A percentile compares a stretch with the other conserved stretches of the same genome.
Conservation (phyloP, 2,888 invertebrate species). For the Megastigmus dorsalis region DNA sequence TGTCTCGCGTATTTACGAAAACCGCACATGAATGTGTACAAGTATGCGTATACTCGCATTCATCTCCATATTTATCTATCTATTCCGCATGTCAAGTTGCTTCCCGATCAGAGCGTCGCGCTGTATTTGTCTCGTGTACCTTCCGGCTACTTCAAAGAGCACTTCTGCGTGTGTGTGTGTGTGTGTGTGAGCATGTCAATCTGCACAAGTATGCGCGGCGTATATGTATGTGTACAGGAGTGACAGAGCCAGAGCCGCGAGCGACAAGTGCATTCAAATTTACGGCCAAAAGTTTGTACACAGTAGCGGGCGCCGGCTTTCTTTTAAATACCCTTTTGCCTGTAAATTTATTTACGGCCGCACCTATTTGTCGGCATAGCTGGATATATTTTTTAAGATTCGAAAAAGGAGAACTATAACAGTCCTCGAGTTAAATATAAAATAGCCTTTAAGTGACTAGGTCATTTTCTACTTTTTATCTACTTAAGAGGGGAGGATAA, state of each 20-base stretch:
- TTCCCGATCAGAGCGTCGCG: neutral
- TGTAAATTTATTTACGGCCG: slow-evolving; percentile 23
- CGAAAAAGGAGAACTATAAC: no score
- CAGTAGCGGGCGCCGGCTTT: neutral
- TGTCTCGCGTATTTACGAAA: neutral
- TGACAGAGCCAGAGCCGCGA: slow-evolving; percentile 7
- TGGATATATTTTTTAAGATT: no score
- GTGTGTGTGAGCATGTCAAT: neutral
- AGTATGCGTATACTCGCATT: neutral
- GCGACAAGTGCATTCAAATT: slow-evolving; percentile 33
- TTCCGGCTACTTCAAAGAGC: slow-evolving; percentile 14
- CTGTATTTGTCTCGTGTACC: slow-evolving; percentile 8
- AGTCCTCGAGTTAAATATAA: no score
- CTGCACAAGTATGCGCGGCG: neutral
- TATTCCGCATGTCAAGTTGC: neutral
- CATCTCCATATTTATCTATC: slow-evolving; percentile 22
- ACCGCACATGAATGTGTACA: neutral
- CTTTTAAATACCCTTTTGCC: neutral
- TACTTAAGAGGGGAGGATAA: no score
- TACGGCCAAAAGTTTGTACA: slow-evolving; percentile 13
- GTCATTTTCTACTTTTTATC: no score
- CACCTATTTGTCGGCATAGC: no score
- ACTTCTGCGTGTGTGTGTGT: neutral
- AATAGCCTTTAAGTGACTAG: no score
- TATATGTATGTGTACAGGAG: neutral